These are phyloP conservation scores for Rhynchotus rufescens DNA, from an alignment of 2,797 vertebrate genomes.

Conservation along the genomic window DNA sequence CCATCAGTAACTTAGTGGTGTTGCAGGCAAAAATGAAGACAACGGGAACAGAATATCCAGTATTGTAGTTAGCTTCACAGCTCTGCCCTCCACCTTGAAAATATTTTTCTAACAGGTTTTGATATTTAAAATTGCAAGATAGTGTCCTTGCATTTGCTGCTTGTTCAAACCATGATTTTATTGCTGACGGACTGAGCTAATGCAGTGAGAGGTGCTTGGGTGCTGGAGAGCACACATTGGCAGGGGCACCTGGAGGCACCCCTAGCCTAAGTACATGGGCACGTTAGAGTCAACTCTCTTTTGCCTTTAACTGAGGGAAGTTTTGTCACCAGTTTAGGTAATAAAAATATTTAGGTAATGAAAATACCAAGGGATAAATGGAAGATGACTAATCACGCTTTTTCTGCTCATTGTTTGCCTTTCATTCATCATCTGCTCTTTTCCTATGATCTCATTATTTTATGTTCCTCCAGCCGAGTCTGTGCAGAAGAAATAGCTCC, in stretches of 20 bases:
- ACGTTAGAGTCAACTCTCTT: background rate
- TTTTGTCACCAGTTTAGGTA: background rate
- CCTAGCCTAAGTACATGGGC: background rate
- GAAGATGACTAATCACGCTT: background rate
- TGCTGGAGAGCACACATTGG: background rate
- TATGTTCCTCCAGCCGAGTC: background rate
- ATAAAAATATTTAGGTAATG: background rate
- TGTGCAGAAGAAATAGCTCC: background rate
- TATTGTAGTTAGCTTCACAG: background rate
- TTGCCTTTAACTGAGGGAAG: background rate
- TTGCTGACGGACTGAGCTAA: background rate
- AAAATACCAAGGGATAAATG: background rate
- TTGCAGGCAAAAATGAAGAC: background rate
- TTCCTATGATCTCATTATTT: slow-evolving; percentile 16
- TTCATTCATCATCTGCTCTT: background rate
- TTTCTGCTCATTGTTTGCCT: background rate
- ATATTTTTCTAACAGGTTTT: background rate
- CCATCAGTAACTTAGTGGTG: background rate
- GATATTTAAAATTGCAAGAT: background rate
- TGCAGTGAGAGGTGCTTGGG: background rate
- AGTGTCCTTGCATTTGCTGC: background rate
- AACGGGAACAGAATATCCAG: background rate
- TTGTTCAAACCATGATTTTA: background rate
- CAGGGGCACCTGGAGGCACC: background rate
- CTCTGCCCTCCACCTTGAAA: background rate